phyloP scores from a whole-genome alignment of 2,797 vertebrate species.

The Pseudotriccus pelzelni region DNA sequence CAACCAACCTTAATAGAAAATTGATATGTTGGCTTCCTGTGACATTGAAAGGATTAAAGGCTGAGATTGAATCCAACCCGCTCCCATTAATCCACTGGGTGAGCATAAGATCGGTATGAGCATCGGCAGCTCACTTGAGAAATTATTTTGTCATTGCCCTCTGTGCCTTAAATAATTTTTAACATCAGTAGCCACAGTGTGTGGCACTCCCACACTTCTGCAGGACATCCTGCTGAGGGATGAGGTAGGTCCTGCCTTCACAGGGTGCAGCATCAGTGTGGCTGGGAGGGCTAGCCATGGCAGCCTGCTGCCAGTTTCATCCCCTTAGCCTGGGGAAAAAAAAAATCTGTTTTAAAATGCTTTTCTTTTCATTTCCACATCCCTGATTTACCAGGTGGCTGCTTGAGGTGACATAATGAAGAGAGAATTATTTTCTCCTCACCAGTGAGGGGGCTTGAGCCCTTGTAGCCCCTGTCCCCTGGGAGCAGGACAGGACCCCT shows the following conservation, averaged over 20 bases:
- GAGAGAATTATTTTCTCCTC: neutral
- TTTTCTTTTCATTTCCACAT: neutral
- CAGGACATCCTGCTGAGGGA: fast-evolving
- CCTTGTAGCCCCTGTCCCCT: neutral
- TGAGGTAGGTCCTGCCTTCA: neutral
- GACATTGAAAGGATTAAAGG: slow-evolving; percentile 18
- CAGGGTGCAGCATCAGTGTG: fast-evolving
- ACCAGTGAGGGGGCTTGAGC: neutral
- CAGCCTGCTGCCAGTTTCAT: neutral
- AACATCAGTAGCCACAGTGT: fast-evolving
- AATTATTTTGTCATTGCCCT: neutral
- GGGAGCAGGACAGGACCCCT: neutral
- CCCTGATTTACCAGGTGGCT: neutral
- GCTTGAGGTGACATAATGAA: neutral
- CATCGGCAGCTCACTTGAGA: neutral
- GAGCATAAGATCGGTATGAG: neutral
- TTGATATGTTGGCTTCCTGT: neutral
- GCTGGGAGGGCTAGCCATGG: neutral
- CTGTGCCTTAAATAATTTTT: neutral
- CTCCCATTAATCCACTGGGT: neutral
- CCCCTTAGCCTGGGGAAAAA: neutral
- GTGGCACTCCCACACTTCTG: neutral
- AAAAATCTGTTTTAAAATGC: neutral
- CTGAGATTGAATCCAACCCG: neutral
- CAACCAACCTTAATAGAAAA: neutral